These are phyloP conservation scores for Hypselothyrea guttata DNA, from an alignment of 2,888 invertebrate genomes.

Conservation along the genomic window DNA sequence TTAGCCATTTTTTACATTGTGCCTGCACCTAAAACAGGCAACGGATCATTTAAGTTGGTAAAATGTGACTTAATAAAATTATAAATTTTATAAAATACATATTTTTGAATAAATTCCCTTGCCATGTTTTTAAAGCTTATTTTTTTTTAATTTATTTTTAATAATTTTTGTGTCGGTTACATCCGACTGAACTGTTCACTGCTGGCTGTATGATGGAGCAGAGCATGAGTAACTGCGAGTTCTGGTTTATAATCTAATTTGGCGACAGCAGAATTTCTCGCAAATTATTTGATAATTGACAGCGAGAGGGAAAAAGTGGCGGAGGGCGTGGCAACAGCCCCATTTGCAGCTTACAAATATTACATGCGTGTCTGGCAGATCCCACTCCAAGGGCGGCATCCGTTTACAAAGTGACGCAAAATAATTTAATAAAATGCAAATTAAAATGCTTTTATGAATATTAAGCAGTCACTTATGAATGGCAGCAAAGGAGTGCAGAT, in stretches of 20 bases:
- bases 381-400: neutral
- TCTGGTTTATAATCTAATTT: conserved; percentile 49
- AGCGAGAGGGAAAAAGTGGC: conserved; percentile 8
- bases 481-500: neutral
- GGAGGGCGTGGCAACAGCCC: conserved; percentile 3
- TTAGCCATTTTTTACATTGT: too few relatives aligned
- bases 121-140: too few relatives aligned
- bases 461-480: conserved; percentile 49
- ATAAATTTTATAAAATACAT: too few relatives aligned
- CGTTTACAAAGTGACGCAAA: conserved; percentile 19
- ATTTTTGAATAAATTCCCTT: too few relatives aligned
- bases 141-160: too few relatives aligned
- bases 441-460: conserved; percentile 78
- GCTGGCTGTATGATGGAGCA: too few relatives aligned
- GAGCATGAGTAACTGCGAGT: too few relatives aligned
- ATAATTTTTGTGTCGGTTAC: too few relatives aligned
- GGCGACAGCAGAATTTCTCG: conserved; percentile 32
- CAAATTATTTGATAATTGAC: conserved; percentile 61
- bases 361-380: conserved; percentile 15
- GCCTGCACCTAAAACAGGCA: too few relatives aligned
- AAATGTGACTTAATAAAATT: too few relatives aligned
- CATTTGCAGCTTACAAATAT: conserved; percentile 12
- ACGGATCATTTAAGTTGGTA: too few relatives aligned
- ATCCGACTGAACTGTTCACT: too few relatives aligned
- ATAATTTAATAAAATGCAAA: conserved; percentile 77